Conservation (phyloP, 2,888 invertebrate species). For the Synanthedon formicaeformis region DNA sequence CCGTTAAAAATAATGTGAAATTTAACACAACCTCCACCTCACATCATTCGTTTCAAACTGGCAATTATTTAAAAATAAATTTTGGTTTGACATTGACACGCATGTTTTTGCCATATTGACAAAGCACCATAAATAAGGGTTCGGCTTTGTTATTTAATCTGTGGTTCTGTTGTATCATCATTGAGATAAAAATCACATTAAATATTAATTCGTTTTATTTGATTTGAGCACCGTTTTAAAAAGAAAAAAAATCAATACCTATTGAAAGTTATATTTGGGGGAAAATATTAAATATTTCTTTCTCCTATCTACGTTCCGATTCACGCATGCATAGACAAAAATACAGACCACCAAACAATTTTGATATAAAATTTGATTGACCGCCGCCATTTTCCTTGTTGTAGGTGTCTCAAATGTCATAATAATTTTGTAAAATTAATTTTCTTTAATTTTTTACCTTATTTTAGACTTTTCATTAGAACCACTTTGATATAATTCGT, state of each 20-base stretch:
- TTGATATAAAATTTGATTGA: constrained; percentile 2
- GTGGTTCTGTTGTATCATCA: too few relatives aligned
- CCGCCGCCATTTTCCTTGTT: constrained; percentile 68
- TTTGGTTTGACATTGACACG: neutral
- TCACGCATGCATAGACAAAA: neutral
- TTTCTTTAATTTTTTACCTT: constrained; percentile 60
- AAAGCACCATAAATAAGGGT: too few relatives aligned
- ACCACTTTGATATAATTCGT: constrained; percentile 24
- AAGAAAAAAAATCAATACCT: too few relatives aligned
- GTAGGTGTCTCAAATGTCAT: constrained; percentile 71
- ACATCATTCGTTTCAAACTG: constrained; percentile 11
- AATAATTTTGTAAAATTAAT: constrained; percentile 61
- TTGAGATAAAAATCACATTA: too few relatives aligned
- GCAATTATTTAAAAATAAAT: neutral
- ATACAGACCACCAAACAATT: neutral
- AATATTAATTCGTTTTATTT: too few relatives aligned
- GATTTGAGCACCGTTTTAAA: too few relatives aligned
- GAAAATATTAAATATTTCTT: neutral
- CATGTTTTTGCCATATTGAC: too few relatives aligned
- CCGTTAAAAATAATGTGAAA: constrained; percentile 44
- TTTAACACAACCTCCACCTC: constrained; percentile 25
- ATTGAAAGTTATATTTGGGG: too few relatives aligned
- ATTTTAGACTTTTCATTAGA: constrained; percentile 36
- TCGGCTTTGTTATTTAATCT: too few relatives aligned
- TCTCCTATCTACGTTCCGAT: too few relatives aligned